phyloP scores from a whole-genome alignment of 2,888 invertebrate genomes.

The Acanthacorydalis orientalis region DNA sequence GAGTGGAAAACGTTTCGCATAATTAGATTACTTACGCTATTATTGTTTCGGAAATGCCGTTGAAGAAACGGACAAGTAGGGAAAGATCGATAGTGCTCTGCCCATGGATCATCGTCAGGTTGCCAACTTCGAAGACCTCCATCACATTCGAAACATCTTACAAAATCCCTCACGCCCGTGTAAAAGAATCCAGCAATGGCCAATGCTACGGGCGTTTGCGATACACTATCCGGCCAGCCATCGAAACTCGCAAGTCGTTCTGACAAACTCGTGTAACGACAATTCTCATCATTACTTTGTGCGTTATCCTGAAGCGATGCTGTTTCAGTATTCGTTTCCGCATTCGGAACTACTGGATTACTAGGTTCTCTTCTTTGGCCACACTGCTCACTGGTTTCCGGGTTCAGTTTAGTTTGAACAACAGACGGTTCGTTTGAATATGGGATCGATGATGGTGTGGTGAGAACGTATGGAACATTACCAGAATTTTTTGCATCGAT shows the following conservation, averaged over 20 bases:
- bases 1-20: too few relatives aligned
- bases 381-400: conserved; percentile 43
- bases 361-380: conserved; percentile 64
- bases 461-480: conserved; percentile 39
- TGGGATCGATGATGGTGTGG: conserved; percentile 15
- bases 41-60: too few relatives aligned
- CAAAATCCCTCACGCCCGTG: conserved; percentile 50
- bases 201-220: conserved; percentile 58
- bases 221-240: conserved; percentile 60
- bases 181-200: conserved; percentile 85
- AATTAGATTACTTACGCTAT: too few relatives aligned
- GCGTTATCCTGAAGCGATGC: too few relatives aligned
- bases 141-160: conserved; percentile 88
- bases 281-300: too few relatives aligned
- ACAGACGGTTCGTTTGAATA: conserved; percentile 14
- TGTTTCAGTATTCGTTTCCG: conserved; percentile 21
- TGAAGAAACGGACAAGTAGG: conserved; percentile 68
- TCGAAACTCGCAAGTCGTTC: conserved; percentile 50
- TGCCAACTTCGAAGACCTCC: conserved; percentile 86
- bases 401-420: conserved; percentile 19
- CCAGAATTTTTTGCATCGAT: conserved; percentile 45
- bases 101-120: conserved; percentile 78
- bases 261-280: neutral
- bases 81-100: conserved; percentile 89
- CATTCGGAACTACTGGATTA: conserved; percentile 41